A percentile compares a stretch with the other conserved stretches of the same genome.
These are phyloP conservation scores for Lanius collurio DNA, from an alignment of 2,113 vertebrate species.

Conservation along the genomic window DNA sequence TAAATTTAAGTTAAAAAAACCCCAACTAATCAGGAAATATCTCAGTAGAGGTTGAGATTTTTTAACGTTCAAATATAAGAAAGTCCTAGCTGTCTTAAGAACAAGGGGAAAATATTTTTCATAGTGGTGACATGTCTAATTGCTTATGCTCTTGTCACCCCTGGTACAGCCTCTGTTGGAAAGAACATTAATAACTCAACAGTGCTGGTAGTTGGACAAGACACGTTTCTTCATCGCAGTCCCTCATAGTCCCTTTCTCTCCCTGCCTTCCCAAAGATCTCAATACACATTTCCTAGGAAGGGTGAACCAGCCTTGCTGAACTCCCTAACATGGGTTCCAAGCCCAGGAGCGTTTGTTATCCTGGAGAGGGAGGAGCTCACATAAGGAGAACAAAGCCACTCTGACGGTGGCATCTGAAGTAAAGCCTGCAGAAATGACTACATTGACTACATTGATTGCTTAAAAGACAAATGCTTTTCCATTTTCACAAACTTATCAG, in stretches of 20 bases:
- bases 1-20: background rate
- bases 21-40: background rate
- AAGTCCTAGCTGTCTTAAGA: background rate
- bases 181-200: background rate
- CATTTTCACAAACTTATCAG: background rate
- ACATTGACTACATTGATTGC: rapidly evolving
- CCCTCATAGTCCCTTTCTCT: background rate
- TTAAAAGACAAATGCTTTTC: background rate
- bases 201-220: background rate
- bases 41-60: background rate
- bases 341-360: background rate
- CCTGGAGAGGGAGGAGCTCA: background rate
- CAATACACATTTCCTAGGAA: background rate
- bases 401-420: background rate
- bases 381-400: background rate
- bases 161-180: background rate
- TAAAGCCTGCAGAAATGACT: background rate
- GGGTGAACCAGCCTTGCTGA: background rate
- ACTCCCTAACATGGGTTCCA: background rate
- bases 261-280: background rate
- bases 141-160: background rate
- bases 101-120: background rate
- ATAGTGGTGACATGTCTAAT: background rate
- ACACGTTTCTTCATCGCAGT: background rate
- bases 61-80: background rate